Conservation (phyloP, 2,888 invertebrate genomes). For the Caenorhabditis japonica region DNA sequence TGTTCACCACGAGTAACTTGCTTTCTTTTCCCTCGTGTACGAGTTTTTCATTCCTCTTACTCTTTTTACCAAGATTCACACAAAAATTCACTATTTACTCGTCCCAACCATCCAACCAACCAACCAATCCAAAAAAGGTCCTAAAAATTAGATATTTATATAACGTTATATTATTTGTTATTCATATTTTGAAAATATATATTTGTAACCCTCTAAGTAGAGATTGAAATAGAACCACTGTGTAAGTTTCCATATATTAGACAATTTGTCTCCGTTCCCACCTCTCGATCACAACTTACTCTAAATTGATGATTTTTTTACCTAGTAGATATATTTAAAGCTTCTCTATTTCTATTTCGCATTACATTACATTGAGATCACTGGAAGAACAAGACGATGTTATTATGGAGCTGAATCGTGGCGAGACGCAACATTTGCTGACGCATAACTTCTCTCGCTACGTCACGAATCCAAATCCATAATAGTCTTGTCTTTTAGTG, state of each 20-base stretch:
- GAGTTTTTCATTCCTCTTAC: constrained; percentile 18
- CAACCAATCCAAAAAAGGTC: not conserved
- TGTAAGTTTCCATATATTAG: constrained; percentile 24
- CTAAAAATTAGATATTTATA: constrained; percentile 25
- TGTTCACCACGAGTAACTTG: constrained; percentile 19
- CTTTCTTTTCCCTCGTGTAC: constrained; percentile 5
- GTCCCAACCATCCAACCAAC: constrained; percentile 4
- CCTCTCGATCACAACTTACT: constrained; percentile 16
- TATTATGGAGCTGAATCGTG: too few relatives aligned
- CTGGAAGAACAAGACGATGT: too few relatives aligned
- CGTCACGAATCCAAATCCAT: not conserved
- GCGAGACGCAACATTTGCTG: too few relatives aligned
- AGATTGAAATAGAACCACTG: too few relatives aligned
- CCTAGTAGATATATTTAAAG: constrained; percentile 20
- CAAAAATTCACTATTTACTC: constrained; percentile 7
- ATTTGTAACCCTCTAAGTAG: too few relatives aligned
- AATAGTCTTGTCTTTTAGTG: not conserved
- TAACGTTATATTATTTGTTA: constrained; percentile 27
- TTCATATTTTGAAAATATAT: constrained; percentile 50
- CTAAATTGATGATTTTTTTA: constrained; percentile 12
- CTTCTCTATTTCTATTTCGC: constrained; percentile 11
- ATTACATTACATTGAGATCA: constrained; percentile 12
- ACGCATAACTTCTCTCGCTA: too few relatives aligned
- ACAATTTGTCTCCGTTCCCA: constrained; percentile 20
- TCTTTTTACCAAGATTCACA: constrained; percentile 7